These are phyloP conservation scores for Urocitellus parryii DNA, from an alignment of 2,113 vertebrate genomes.

Conservation along the genomic window DNA sequence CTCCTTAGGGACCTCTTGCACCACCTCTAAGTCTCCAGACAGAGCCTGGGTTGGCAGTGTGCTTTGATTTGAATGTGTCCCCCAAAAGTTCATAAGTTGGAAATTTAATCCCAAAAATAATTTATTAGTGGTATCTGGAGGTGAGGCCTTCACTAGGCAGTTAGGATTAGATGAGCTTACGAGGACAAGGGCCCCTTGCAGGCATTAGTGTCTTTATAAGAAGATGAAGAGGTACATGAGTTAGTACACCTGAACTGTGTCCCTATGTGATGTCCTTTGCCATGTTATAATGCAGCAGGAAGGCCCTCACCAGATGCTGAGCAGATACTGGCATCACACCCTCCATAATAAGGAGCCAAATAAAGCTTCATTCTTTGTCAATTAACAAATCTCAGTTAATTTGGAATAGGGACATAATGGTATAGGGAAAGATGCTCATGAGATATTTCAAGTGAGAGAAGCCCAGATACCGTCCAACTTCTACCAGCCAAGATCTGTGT, in stretches of 20 bases:
- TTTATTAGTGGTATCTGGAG: not conserved
- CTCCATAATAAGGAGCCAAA: not conserved
- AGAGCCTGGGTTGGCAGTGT: not conserved
- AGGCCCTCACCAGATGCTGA: not conserved
- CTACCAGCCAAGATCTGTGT: not conserved
- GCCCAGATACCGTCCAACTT: fast-evolving
- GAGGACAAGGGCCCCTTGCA: fast-evolving
- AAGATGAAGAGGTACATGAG: not conserved
- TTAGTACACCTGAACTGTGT: not conserved
- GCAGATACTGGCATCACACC: not conserved
- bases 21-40: not conserved
- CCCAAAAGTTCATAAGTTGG: not conserved
- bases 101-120: not conserved
- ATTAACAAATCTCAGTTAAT: not conserved
- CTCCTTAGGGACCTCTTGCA: too few relatives aligned
- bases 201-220: not conserved
- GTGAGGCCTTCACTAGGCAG: not conserved
- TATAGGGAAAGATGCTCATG: not conserved
- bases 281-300: not conserved
- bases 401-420: not conserved
- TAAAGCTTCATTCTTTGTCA: not conserved
- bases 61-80: not conserved
- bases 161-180: not conserved
- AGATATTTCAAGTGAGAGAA: not conserved
- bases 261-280: not conserved